Base-by-base conservation (phyloP, 2,888 invertebrate species). In the Drosophila pseudotakahashii region DNA sequence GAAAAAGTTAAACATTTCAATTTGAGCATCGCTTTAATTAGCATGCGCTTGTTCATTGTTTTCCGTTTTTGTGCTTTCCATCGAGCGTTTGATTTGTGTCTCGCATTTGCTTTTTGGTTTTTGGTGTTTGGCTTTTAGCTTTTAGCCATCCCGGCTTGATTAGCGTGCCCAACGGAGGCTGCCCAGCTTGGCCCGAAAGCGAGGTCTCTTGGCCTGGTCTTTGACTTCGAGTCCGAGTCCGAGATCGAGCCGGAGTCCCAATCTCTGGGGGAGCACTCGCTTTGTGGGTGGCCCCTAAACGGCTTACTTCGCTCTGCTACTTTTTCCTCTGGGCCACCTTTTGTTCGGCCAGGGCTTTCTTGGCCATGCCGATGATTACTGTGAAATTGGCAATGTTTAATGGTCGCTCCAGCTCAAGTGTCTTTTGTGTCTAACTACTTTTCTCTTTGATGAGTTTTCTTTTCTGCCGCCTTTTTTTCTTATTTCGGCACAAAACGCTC, bases 351-450 rank as follows among this genome's bases (percentile, higher is more conserved):
- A 51, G 57, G 50, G 78, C 68, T 78, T 77, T 71, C 71, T 68
- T 63, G 79, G 73, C 82, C 73, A 79, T 72, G 69, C 57, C 58
- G 63, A 75, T 82, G 81, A 82, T 84, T 78, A 76, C 82, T 87
- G 82, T 87, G 87, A 83, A 83, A 83, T 83, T 83, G 82, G 82
- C 82, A 83, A 86, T 71, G 75, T 76, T 86, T 82, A 82, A 86
- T 86, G 84, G 54, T 66, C 61, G 71, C 62, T 57, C 36, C 51
- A 47, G 63, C 66, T 61, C 63, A 59, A 69, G 64, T 70, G 53
- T 58, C 75, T 73, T 71, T 77, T 77, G 80, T 80, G 67, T 75
- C 62, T 87, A 84, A 83, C 79, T 87, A 79, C 75, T 72, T 81
- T 78, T 67, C 52, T 57, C 59, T 69, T 66, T 86, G 68, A 86